Conservation (phyloP, 92 coral and sea anemone species). For the Epizoanthus rinbou region DNA sequence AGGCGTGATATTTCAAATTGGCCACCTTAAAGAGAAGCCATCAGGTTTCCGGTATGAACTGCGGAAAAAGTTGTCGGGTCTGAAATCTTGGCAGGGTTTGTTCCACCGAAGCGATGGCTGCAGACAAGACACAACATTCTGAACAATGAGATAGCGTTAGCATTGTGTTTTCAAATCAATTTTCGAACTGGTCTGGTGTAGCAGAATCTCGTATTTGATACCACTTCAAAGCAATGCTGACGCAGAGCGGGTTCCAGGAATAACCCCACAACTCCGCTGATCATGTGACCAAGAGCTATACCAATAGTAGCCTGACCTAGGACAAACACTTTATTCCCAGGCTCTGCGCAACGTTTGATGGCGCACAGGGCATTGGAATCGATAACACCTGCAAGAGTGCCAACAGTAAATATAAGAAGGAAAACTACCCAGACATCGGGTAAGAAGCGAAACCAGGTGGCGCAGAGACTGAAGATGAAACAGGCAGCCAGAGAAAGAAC, state of each 20-base stretch:
- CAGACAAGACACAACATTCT: too few species aligned
- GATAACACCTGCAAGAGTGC: slow-evolving; percentile 5
- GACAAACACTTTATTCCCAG: slow-evolving; percentile 17
- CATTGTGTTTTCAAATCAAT: neutral
- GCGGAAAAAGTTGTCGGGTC: too few species aligned
- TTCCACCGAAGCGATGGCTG: too few species aligned
- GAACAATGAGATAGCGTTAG: too few species aligned
- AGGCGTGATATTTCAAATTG: too few species aligned
- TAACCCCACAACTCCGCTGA: slow-evolving; percentile 35
- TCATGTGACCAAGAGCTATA: slow-evolving; percentile 37
- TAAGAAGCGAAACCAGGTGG: slow-evolving; percentile 26
- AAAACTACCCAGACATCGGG: slow-evolving; percentile 4
- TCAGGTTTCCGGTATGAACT: too few species aligned
- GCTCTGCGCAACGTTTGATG: slow-evolving; percentile 17
- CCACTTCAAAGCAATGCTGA: slow-evolving; percentile 16
- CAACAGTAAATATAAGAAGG: neutral
- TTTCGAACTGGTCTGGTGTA: slow-evolving; percentile 18
- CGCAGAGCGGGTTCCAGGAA: slow-evolving; percentile 31
- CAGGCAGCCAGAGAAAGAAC: neutral
- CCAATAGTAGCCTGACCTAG: slow-evolving; percentile 30
- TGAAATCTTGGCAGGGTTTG: too few species aligned
- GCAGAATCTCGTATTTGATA: neutral
- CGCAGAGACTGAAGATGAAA: slow-evolving; percentile 19
- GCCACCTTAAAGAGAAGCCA: too few species aligned
- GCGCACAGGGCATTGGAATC: slow-evolving; percentile 28